Base-by-base conservation (phyloP, 2,888 invertebrate genomes). In the Malthinus seriepunctatus region DNA sequence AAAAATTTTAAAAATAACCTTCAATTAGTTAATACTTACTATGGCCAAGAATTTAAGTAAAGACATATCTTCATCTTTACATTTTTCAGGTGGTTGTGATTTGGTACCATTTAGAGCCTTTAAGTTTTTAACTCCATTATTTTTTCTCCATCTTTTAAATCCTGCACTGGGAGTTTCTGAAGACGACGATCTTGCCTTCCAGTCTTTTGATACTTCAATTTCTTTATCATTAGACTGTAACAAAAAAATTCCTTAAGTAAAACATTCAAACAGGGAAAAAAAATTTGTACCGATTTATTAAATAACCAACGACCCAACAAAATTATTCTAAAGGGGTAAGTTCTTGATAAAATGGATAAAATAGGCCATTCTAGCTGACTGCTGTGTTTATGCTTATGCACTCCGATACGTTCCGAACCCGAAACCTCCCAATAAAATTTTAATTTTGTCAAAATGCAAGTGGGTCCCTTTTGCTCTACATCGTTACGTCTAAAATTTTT, bases 21-120 rank as follows among this genome's bases (percentile, higher is more conserved):
- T 1, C 11, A 7, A 11, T 3, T 1, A 11, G 8, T 11, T 37
- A 58, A 69, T 79, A 88, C 89, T 89, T 85, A 90, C 90, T 83
- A 90, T 87, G 72, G 90, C 90, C 77, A 91, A 80, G 77, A 89
- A 89, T 80, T 91, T 90, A 67, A 91, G 83, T 67, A 83, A 70
- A 1, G 82, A 80, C 77, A 81, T 80, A 54, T 81, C 81, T 57
- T 82, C 81, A 58, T 76, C 75, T 45, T 60, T 56, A 33, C 63
- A 62, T 31, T 63, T 69, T 44, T 47, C 63, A 11, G 52, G 33
- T 12, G 12, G 59, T 31, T 42, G 57, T 23, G 62, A 44, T 50
- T 62, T 67, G 12, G 68, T 60, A 12, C 62, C 65, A 37, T 65
- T 67, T 44, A 67, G 58, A 57, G 68, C 68, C 65, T 69, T 71